phyloP scores from a whole-genome alignment of 1,140 invertebrate species.

The Drosophila sturtevanti region DNA sequence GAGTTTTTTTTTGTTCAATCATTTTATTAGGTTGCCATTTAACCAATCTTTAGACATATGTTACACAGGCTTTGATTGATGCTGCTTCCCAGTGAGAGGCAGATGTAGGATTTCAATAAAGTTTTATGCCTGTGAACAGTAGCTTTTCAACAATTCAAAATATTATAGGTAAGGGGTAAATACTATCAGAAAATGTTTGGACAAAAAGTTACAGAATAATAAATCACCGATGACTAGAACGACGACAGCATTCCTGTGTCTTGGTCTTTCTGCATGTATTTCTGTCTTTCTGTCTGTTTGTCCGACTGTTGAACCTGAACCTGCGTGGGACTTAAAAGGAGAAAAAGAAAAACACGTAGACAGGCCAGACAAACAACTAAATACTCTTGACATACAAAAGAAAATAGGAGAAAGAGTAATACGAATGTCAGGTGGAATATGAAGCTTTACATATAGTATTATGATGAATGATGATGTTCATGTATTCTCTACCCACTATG shows the following conservation, averaged over 20 bases:
- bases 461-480: constrained; percentile 39
- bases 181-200: constrained; percentile 11
- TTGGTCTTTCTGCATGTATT: constrained; percentile 10
- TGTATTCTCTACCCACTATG: neutral
- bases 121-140: constrained; percentile 48
- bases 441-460: constrained; percentile 11
- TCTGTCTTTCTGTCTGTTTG: constrained; percentile 13
- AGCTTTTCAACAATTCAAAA: constrained; percentile 39
- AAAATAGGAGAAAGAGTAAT: neutral
- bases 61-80: constrained; percentile 37
- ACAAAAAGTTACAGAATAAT: constrained; percentile 64
- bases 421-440: constrained; percentile 1
- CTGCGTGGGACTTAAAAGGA: constrained; percentile 5
- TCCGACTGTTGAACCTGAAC: constrained; percentile 41
- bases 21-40: constrained; percentile 50
- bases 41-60: constrained; percentile 55
- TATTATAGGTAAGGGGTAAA: neutral
- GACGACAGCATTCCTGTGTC: constrained; percentile 47
- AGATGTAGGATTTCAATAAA: constrained; percentile 65
- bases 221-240: constrained; percentile 63
- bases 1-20: constrained; percentile 25
- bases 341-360: constrained; percentile 26
- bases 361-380: constrained; percentile 27
- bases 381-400: constrained; percentile 29
- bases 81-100: constrained; percentile 32